Evolutionary conservation across 1,140 invertebrate genomes (phyloP), one percentile per base, ranked within the genome.

Genomic region (Drosophila yakuba): DNA sequence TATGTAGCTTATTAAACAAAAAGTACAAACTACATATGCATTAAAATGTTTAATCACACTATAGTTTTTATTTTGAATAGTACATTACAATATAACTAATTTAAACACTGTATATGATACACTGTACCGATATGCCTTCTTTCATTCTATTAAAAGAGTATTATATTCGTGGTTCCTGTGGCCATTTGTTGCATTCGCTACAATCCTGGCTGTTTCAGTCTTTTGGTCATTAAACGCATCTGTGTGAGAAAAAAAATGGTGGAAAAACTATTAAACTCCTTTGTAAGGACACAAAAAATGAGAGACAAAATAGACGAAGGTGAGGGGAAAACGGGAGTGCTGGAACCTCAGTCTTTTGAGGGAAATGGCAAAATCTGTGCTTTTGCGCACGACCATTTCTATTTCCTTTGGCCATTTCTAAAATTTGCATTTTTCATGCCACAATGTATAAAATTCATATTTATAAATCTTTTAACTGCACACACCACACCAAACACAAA

Each of bases 381-480:
- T 48, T 28, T 43, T 73, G 56, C 75, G 63, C 63, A 66, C 69
- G 72, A 88, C 75, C 84, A 89, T 69, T 88, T 88, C 84, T 69
- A 88, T 88, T 88, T 88, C 83, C 83, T 89, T 80, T 88, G 76
- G 84, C 67, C 84, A 74, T 88, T 88, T 74, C 83, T 76, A 79
- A 75, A 88, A 88, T 89, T 89, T 88, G 76, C 84, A 88, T 88
- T 83, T 88, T 88, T 89, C 76, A 88, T 89, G 84, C 84, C 75
- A 89, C 80, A 88, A 89, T 86, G 84, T 89, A 88, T 89, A 88
- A 83, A 83, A 89, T 88, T 88, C 83, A 88, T 89, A 88, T 89
- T 88, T 88, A 89, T 89, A 88, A 88, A 88, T 88, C 79, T 89
- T 88, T 88, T 88, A 88, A 89, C 84, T 88, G 84, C 75, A 82